A percentile compares a stretch with the other conserved stretches of the same genome.
Conservation (phyloP, 2,888 invertebrate species). For the Dinocampus coccinellae region DNA sequence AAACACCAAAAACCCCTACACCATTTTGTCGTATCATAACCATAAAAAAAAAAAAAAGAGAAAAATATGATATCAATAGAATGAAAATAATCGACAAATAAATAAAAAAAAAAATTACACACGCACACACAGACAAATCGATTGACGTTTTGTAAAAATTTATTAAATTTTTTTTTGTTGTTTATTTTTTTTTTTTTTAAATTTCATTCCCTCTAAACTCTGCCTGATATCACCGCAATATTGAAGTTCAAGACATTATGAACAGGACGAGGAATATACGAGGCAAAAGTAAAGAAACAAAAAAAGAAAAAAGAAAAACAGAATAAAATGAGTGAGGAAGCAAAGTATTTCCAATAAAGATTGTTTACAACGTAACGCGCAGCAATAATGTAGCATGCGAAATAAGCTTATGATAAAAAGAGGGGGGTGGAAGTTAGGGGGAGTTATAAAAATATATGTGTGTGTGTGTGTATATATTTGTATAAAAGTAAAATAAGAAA, state of each 20-base stretch:
- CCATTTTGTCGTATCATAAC: no score
- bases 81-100: no score
- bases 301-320: background rate
- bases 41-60: background rate
- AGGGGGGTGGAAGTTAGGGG: conserved; percentile 2
- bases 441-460: background rate
- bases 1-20: no score
- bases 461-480: background rate
- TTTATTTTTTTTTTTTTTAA: background rate
- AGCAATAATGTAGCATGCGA: conserved; percentile 62
- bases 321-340: conserved; percentile 22
- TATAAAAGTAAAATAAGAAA: background rate
- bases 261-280: background rate
- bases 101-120: no score
- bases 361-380: conserved; percentile 60
- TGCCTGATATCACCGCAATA: conserved; percentile 42
- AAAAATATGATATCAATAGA: no score
- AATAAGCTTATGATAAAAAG: conserved; percentile 54
- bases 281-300: background rate
- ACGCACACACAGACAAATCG: no score
- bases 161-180: no score
- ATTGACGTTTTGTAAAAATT: no score
- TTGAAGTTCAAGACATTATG: conserved; percentile 38
- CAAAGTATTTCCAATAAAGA: conserved; percentile 50
- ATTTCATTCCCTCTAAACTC: background rate